Evolutionary conservation across 2,797 vertebrate species (phyloP).

Genomic region (Muscicapa comitata): DNA sequence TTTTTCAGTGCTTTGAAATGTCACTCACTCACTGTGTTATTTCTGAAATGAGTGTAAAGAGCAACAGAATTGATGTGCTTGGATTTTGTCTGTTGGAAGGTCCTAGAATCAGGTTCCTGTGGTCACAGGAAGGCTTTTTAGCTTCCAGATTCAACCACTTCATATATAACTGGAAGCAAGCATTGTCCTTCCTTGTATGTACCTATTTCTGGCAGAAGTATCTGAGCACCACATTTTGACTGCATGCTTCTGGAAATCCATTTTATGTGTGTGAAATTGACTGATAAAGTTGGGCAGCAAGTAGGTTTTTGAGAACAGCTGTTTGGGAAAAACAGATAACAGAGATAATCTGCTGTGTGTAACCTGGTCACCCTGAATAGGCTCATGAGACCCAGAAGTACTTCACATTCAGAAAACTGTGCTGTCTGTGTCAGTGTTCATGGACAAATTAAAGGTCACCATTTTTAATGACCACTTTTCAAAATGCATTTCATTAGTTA

Average conservation of each 20-base stretch:
- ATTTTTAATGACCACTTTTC: background rate
- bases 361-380: background rate
- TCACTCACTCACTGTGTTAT: rapidly evolving
- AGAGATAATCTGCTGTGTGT: rapidly evolving
- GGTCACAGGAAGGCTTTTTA: background rate
- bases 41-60: background rate
- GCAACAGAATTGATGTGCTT: background rate
- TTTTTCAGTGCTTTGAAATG: background rate
- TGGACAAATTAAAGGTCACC: background rate
- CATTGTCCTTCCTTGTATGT: background rate
- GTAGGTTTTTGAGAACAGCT: background rate
- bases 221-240: background rate
- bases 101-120: background rate
- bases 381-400: background rate
- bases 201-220: background rate
- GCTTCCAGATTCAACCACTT: background rate
- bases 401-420: background rate
- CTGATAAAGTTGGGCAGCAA: background rate
- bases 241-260: background rate
- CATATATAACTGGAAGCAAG: background rate
- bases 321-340: background rate
- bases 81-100: background rate
- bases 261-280: background rate
- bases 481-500: background rate
- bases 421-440: rapidly evolving